Conservation (phyloP, 2,113 vertebrate species). For the Manacus vitellinus region DNA sequence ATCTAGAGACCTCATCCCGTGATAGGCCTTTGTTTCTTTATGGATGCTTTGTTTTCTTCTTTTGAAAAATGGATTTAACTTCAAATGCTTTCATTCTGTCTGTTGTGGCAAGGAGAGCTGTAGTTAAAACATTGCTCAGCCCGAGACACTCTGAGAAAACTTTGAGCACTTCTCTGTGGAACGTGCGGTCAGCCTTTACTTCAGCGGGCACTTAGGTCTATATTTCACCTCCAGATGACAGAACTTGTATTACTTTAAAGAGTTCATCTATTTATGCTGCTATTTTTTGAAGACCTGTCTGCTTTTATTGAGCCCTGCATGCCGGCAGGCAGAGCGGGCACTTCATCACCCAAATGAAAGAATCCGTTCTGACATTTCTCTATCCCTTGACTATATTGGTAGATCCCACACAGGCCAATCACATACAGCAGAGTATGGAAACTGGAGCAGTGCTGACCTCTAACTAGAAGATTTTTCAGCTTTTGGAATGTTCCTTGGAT, state of each 20-base stretch:
- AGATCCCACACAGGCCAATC: slow-evolving; percentile 35
- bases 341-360: slow-evolving; percentile 75
- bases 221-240: slow-evolving; percentile 74
- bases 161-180: not conserved
- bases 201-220: not conserved
- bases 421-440: not conserved
- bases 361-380: slow-evolving; percentile 66
- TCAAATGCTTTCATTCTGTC: not conserved
- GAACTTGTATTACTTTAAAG: slow-evolving; percentile 78
- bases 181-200: not conserved
- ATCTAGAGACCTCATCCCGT: not conserved
- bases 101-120: not conserved
- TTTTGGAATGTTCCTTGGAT: not conserved
- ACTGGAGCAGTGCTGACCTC: not conserved
- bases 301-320: slow-evolving; percentile 70
- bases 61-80: slow-evolving; percentile 36
- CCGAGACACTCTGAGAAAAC: slow-evolving; percentile 21
- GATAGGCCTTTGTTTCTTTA: slow-evolving; percentile 1
- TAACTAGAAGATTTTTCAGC: not conserved
- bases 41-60: slow-evolving; percentile 29
- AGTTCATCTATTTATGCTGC: slow-evolving; percentile 79
- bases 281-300: slow-evolving; percentile 76
- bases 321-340: slow-evolving; percentile 49
- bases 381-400: slow-evolving; percentile 3
- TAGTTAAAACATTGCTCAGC: slow-evolving; percentile 27